These are phyloP conservation scores for Euclidia mi DNA, from an alignment of 2,888 invertebrate genomes.

Conservation along the genomic window DNA sequence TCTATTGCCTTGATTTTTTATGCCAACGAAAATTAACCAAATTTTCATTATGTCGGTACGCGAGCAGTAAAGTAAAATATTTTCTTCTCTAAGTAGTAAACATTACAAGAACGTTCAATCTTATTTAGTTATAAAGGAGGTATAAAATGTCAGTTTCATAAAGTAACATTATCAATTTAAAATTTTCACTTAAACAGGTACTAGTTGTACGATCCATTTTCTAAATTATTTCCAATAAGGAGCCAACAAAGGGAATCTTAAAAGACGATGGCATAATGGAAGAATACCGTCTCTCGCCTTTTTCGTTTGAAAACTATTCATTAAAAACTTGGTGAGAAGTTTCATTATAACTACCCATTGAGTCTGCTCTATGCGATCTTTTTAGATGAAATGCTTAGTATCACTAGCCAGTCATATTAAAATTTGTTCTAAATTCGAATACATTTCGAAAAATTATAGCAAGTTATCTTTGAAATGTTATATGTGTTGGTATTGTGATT, in stretches of 20 bases:
- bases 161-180: constrained; percentile 9
- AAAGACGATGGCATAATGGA: constrained; percentile 35
- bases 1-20: too few species aligned
- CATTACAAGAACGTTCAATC: too few species aligned
- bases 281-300: constrained; percentile 43
- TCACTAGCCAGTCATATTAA: constrained; percentile 11
- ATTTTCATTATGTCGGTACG: too few species aligned
- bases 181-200: constrained; percentile 8
- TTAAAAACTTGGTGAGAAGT: constrained; percentile 60
- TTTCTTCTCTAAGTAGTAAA: too few species aligned
- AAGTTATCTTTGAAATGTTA: neutral
- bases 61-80: too few species aligned
- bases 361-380: constrained; percentile 44
- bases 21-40: too few species aligned
- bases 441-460: neutral
- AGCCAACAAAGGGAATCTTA: constrained; percentile 29
- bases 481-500: neutral
- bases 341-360: constrained; percentile 46
- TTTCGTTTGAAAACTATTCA: constrained; percentile 60
- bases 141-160: too few species aligned
- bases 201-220: constrained; percentile 19
- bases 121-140: too few species aligned
- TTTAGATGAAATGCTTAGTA: constrained; percentile 33
- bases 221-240: constrained; percentile 31
- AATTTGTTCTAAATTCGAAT: neutral